Base-by-base conservation (phyloP, 2,797 vertebrate species). In the Linurgus olivaceus region DNA sequence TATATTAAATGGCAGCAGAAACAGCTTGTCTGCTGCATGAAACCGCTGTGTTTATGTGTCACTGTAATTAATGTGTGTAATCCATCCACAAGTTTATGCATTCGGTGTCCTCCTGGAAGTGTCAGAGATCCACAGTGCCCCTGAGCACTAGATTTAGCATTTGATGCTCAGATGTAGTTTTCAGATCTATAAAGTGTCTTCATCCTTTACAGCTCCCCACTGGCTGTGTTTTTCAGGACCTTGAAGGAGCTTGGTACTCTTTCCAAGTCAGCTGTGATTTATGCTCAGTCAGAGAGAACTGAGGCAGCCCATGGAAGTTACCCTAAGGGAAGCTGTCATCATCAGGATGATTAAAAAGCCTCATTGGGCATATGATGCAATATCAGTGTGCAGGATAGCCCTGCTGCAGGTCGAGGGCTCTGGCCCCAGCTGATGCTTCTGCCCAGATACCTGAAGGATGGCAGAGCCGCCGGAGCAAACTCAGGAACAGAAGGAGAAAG, bases 321-420 rank as follows among this genome's bases (percentile, higher is more conserved):
- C 59, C 79, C 52, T 88, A 31, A 42, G 61, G 70, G 51, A n/a
- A 10, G 7, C 57, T 59, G 57, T 89, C 17, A 23, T 79, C 31
- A 31, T 81, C 58, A 59, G 44, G 62, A 59, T 86, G 47, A 62
- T 59, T 75, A 66, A 62, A 57, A 72, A 68, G 58, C 51, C 10
- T 66, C 1, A 5, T 26, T 76, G 35, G 31, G 18, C 51, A 3
- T n/a, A 2, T 67, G 38, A 50, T 0, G 2, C n/a, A 28, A 1
- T 45, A 26, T 2, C 17, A 28, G 3, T 2, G n/a, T 67, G n/a
- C n/a, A n/a, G 58, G 55, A 6, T 28, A 61, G 16, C 33, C 13
- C 55, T 78, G 42, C 59, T 75, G 62, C 23, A 35, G 20, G 48
- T 33, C 0, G 0, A 21, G 50, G 28, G 20, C 70, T 65, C 1